A percentile compares a stretch with the other conserved stretches of the same genome.
Conservation (phyloP, 2,888 invertebrate species). For the Aleiodes leptofemur region DNA sequence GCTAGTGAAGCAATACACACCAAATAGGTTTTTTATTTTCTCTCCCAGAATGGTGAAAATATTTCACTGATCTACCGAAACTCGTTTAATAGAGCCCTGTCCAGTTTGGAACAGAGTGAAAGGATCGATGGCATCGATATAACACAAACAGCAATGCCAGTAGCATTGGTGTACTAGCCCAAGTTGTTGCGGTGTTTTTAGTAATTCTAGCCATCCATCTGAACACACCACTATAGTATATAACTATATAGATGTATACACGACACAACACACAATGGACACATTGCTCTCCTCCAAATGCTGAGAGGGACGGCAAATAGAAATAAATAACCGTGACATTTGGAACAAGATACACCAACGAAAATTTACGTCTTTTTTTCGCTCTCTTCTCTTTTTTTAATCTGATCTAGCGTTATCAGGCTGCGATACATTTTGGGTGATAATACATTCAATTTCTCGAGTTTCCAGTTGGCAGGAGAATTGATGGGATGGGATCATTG, state of each 20-base stretch:
- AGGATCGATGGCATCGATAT: slow-evolving; percentile 37
- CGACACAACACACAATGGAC: not conserved
- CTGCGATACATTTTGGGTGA: too few species aligned
- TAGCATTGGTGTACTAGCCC: slow-evolving; percentile 30
- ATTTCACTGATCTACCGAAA: slow-evolving; percentile 24
- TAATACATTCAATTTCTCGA: too few species aligned
- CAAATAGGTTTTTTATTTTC: not conserved
- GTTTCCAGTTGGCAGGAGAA: too few species aligned
- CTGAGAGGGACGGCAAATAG: slow-evolving; percentile 40
- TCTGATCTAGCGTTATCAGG: slow-evolving; percentile 2
- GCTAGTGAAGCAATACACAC: not conserved
- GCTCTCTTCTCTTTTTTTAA: slow-evolving; percentile 15
- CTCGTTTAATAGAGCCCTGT: slow-evolving; percentile 8
- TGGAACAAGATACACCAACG: slow-evolving; percentile 10
- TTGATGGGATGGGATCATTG: too few species aligned
- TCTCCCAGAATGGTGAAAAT: slow-evolving; percentile 1
- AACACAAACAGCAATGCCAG: slow-evolving; percentile 21
- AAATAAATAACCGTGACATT: slow-evolving; percentile 32
- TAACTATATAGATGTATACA: slow-evolving; percentile 14
- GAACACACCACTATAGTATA: slow-evolving; percentile 20
- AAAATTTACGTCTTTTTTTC: slow-evolving; percentile 21
- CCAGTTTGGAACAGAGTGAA: not conserved
- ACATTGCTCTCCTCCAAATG: slow-evolving; percentile 11
- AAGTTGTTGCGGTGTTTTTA: slow-evolving; percentile 32
- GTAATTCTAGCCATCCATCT: slow-evolving; percentile 32